Base-by-base conservation (phyloP, 2,113 vertebrate species). In the Camelus bactrianus region DNA sequence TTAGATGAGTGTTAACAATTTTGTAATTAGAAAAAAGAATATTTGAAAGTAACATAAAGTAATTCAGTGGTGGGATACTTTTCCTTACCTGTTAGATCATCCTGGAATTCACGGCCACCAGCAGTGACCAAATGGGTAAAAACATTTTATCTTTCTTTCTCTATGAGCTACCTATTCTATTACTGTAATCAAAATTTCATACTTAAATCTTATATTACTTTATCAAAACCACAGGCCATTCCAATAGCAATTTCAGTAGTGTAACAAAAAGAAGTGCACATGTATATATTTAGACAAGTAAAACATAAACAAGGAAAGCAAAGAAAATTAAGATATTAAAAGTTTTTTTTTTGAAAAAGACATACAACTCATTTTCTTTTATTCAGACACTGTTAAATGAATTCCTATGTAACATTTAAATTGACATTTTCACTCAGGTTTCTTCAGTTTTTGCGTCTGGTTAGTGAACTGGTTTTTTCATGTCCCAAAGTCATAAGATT, bases 401-500 rank as follows among this genome's bases (percentile, higher is more conserved):
- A 89, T 94, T 82, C 46, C 26, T 67, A 22, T 50, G 17, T 92
- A 85, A 86, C 52, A 89, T 93, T 97, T 86, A 42, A 86, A 62
- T 64, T 67, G 83, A 96, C 65, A 82, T 95, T 94, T 92, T 89
- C 69, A 52, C 16, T 96, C 38, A 76, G 28, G n/a, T 94, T 88
- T 94, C 38, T 90, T 96, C 52, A 83, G 30, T 38, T 95, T 94
- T 70, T 90, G 54, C 69, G 50, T 88, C 80, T 94, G 94, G 50
- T 95, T 97, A 92, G 52, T 92, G 69, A 87, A 69, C 20, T 88
- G 67, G 56, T 5, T 92, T 76, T 95, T 90, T 67, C 92, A 95
- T 92, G 80, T 75, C 46, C 52, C 56, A 50, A 69, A 91, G 92
- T 82, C 77, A 90, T 46, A 89, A 96, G 56, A 30, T 83, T 19